A percentile compares a stretch with the other conserved stretches of the same genome.
Conservation (phyloP, 2,113 vertebrate species). For the Rhabdomys dilectus region DNA sequence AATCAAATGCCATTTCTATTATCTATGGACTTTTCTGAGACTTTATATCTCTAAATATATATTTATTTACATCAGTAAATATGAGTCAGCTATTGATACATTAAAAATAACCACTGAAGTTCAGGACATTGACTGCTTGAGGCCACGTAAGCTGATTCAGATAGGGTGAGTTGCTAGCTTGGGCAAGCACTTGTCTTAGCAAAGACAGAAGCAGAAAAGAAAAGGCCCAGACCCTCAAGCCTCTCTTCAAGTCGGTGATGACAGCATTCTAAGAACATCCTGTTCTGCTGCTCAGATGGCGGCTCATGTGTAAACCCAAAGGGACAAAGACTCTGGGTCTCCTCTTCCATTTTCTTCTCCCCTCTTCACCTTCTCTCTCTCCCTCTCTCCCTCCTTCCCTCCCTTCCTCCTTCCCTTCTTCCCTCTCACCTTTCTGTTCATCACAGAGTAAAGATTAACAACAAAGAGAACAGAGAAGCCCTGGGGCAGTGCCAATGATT, state of each 20-base stretch:
- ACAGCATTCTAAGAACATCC: not conserved
- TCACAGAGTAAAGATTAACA: not conserved
- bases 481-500: not conserved
- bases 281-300: not conserved
- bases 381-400: too few species aligned
- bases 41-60: not conserved
- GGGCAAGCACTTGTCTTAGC: not conserved
- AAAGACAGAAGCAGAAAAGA: not conserved
- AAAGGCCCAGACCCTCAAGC: not conserved
- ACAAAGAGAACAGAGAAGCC: not conserved
- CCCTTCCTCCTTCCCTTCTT: too few species aligned
- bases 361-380: too few species aligned
- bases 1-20: constrained; percentile 5
- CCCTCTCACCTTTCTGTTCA: not conserved
- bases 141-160: not conserved
- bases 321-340: not conserved
- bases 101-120: not conserved
- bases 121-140: not conserved
- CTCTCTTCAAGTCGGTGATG: not conserved
- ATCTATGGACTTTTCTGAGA: constrained; percentile 4
- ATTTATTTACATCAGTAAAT: not conserved
- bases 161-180: not conserved
- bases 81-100: not conserved
- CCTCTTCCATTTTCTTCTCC: not conserved
- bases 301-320: not conserved